Evolutionary conservation across 2,797 vertebrate genomes (phyloP), one percentile per base, ranked within the genome.

Genomic region (Cygnus olor): DNA sequence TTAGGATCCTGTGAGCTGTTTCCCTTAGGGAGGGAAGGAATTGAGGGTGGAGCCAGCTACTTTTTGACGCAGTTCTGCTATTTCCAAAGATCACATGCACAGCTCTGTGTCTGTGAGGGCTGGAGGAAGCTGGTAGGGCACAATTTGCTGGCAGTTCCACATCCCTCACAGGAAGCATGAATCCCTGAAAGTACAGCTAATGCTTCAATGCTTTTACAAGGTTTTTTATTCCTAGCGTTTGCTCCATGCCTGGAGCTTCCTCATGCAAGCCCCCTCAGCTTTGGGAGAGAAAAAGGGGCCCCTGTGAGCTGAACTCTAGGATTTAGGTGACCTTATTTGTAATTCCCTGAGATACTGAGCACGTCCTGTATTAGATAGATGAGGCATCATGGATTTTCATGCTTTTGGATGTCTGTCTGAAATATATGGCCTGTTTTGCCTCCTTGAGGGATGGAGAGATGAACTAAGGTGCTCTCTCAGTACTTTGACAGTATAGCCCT

Each of bases 21-120:
- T 90, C 86, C 61, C 49, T 83, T 13, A 36, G 89, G 85, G 84
- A 92, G 54, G 61, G n/a, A n/a, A n/a, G 79, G n/a, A 89, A 58
- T 4, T 32, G 93, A 94, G 76, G 93, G 92, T 96, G 94, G 93
- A 96, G 96, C 90, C 91, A 95, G 91, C 80, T 80, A 94, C 88
- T 94, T 96, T 92, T 96, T 95, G 95, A 96, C 76, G 90, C 94
- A 97, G 85, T 93, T 95, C 87, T 95, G 92, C 94, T 95, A 58
- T 95, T 97, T 93, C 85, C 90, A 95, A 95, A 83, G 90, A 95
- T 95, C 87, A 93, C 92, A 74, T 95, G 94, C 89, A 74, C 68
- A 83, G 79, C 0, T 36, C 84, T 69, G 82, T 92, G 77, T 85
- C 94, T 83, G 28, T 25, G 65, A 96, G 85, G 32, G 5, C 86